phyloP scores from a whole-genome alignment of 2,113 vertebrate species.

The Crotalus horridus region DNA sequence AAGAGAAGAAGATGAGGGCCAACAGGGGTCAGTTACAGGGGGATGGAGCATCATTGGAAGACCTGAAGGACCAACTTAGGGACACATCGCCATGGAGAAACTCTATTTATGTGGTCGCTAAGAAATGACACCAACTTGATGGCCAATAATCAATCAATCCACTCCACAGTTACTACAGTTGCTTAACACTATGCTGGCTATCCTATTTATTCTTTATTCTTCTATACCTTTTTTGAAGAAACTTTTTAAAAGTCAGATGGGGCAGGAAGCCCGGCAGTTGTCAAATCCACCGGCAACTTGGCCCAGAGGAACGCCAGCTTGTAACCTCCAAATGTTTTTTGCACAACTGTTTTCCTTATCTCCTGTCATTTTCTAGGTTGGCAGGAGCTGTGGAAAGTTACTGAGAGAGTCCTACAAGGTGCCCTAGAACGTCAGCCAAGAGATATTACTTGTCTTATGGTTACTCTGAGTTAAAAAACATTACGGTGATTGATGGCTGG shows the following conservation, averaged over 20 bases:
- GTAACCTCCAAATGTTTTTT: not conserved
- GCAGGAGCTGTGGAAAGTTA: not conserved
- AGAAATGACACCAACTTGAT: not conserved
- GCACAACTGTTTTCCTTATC: not conserved
- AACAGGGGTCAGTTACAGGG: too few relatives aligned
- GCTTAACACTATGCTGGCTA: not conserved
- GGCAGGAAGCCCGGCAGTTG: not conserved
- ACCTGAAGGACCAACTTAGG: not conserved
- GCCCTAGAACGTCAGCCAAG: not conserved
- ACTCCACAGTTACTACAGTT: not conserved
- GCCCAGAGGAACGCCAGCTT: not conserved
- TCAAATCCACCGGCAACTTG: not conserved
- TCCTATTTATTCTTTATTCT: not conserved
- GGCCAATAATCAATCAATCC: not conserved
- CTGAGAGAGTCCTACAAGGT: not conserved
- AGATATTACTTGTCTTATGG: not conserved
- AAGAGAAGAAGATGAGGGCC: not conserved
- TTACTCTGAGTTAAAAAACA: not conserved
- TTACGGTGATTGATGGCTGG: not conserved
- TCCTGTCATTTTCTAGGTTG: not conserved
- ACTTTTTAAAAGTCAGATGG: not conserved
- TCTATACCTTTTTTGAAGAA: not conserved
- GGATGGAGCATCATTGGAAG: not conserved
- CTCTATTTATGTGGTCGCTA: not conserved
- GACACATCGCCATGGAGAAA: not conserved